Evolutionary conservation across 37 sponge, comb jelly and placozoan species (phyloP).

Genomic region (Spongilla lacustris): DNA sequence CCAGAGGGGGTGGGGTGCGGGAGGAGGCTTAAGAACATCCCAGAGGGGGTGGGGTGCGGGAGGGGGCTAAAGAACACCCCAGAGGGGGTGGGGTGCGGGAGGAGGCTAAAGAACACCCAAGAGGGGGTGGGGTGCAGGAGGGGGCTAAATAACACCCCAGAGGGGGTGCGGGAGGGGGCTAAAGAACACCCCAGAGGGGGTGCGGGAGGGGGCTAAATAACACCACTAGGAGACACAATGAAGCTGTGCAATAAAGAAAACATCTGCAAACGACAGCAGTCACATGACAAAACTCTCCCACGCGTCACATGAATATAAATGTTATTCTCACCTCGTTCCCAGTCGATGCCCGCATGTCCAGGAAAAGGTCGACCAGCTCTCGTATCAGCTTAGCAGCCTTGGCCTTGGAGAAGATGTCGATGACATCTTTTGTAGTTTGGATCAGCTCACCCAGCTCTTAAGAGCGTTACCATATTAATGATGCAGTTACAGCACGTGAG

Average conservation of each 20-base stretch:
- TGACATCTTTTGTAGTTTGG: conserved; percentile 51
- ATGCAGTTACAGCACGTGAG: background rate
- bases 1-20: too few relatives aligned
- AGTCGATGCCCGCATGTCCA: conserved; percentile 75
- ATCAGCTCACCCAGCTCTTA: conserved; percentile 86
- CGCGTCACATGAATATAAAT: background rate
- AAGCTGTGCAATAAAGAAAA: too few relatives aligned
- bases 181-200: background rate
- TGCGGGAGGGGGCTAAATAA: too few relatives aligned
- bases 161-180: too few relatives aligned
- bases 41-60: too few relatives aligned
- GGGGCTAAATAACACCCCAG: background rate
- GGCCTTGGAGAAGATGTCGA: conserved; percentile 88
- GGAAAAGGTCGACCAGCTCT: conserved; percentile 89
- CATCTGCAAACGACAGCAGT: too few relatives aligned
- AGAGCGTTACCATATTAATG: background rate
- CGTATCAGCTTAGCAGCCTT: conserved; percentile 95
- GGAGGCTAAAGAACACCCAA: background rate
- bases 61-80: too few relatives aligned
- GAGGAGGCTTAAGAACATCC: too few relatives aligned
- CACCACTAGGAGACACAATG: too few relatives aligned
- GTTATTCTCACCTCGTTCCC: conserved; percentile 63
- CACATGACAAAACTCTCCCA: too few relatives aligned
- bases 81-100: background rate
- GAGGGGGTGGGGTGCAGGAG: background rate